These are phyloP conservation scores for Oxyruncus cristatus DNA, from an alignment of 2,113 vertebrate genomes.

Conservation along the genomic window DNA sequence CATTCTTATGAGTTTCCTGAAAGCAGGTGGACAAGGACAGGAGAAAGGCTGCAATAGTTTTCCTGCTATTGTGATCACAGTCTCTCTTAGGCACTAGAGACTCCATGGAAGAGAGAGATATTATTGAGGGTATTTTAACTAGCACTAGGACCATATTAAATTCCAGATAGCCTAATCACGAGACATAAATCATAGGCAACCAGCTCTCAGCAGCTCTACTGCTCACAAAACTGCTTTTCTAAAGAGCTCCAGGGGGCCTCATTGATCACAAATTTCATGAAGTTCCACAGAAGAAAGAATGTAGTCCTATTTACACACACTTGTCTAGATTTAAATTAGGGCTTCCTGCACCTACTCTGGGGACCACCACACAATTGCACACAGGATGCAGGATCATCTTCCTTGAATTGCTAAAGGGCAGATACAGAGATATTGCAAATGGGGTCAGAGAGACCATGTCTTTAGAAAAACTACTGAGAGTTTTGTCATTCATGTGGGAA, in stretches of 20 bases:
- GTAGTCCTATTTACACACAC: not conserved
- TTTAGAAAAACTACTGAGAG: not conserved
- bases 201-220: slow-evolving; percentile 14
- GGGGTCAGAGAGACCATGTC: not conserved
- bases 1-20: not conserved
- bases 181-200: slow-evolving; percentile 37
- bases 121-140: slow-evolving; percentile 24
- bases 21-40: not conserved
- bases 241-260: slow-evolving; percentile 18
- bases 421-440: not conserved
- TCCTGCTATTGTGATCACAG: not conserved
- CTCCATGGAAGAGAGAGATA: not conserved
- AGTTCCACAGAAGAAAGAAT: not conserved
- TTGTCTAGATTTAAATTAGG: not conserved
- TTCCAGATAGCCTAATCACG: slow-evolving; percentile 23
- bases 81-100: slow-evolving; percentile 8
- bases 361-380: not conserved
- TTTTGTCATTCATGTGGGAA: not conserved
- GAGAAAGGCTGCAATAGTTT: not conserved
- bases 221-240: slow-evolving; percentile 18
- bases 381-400: not conserved
- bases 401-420: not conserved
- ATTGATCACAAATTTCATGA: not conserved
- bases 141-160: slow-evolving; percentile 46
- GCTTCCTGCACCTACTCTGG: not conserved